Evolutionary conservation across 2,888 invertebrate species (phyloP).

Genomic region (Caenorhabditis afra): DNA sequence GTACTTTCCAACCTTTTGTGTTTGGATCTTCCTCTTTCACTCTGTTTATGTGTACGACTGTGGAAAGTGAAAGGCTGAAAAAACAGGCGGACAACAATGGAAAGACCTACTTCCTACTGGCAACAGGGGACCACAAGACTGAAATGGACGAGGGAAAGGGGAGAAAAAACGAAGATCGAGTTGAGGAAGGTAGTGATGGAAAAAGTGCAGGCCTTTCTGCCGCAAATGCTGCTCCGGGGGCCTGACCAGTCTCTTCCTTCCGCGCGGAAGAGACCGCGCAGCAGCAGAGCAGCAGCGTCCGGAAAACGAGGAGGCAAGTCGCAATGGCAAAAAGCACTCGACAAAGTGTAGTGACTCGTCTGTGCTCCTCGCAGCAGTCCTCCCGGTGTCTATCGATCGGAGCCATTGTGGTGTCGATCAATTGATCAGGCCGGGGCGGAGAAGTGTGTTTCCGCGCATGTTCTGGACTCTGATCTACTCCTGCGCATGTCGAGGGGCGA

Average conservation of each 20-base stretch:
- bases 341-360: conserved; percentile 30
- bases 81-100: conserved; percentile 42
- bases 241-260: conserved; percentile 46
- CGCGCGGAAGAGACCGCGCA: conserved; percentile 46
- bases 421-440: conserved; percentile 28
- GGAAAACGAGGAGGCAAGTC: conserved; percentile 39
- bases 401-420: conserved; percentile 45
- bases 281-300: conserved; percentile 28
- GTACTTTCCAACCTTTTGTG: conserved; percentile 52
- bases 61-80: conserved; percentile 53
- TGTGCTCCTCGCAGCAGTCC: background rate
- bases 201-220: conserved; percentile 15
- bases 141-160: background rate
- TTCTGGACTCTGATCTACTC: conserved; percentile 36
- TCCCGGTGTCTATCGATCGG: conserved; percentile 32
- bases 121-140: background rate
- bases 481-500: conserved; percentile 4
- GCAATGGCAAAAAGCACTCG: conserved; percentile 58
- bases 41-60: conserved; percentile 17
- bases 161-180: background rate
- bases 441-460: conserved; percentile 9
- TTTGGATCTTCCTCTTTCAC: conserved; percentile 23
- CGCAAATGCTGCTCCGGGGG: conserved; percentile 21
- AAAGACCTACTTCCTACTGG: background rate
- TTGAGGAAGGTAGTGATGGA: conserved; percentile 10